phyloP scores from a whole-genome alignment of 2,888 invertebrate species.

The Nomada fabriciana region DNA sequence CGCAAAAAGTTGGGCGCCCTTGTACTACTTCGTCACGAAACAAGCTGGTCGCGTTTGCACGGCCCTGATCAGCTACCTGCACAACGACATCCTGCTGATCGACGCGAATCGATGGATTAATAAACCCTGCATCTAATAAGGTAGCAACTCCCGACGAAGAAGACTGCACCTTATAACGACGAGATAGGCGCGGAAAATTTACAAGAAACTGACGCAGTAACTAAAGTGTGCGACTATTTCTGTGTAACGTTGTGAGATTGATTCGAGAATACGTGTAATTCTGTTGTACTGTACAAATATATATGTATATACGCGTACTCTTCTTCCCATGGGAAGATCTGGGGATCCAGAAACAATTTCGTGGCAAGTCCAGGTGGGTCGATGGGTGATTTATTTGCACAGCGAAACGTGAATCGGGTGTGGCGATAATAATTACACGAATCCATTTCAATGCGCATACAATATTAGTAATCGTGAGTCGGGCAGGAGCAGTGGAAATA shows the following conservation, averaged over 20 bases:
- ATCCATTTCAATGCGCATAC: not conserved
- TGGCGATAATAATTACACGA: constrained; percentile 27
- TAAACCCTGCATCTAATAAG: constrained; percentile 19
- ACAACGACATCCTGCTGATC: constrained; percentile 48
- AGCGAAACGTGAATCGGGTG: constrained; percentile 5
- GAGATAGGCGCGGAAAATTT: no score
- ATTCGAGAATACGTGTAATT: not conserved
- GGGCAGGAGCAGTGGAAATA: no score
- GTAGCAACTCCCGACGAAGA: not conserved
- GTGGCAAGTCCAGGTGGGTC: constrained; percentile 53
- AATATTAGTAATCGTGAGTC: no score
- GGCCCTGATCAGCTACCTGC: constrained; percentile 71
- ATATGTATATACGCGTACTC: not conserved
- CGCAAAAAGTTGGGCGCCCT: constrained; percentile 67
- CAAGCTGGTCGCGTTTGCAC: constrained; percentile 51
- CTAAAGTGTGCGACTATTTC: not conserved
- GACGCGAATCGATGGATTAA: constrained; percentile 10
- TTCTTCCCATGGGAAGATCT: constrained; percentile 17
- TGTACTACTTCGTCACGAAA: constrained; percentile 68
- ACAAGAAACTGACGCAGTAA: no score
- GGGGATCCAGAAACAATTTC: constrained; percentile 29
- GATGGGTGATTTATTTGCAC: constrained; percentile 2
- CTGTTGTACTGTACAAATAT: not conserved
- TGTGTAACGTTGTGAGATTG: not conserved
- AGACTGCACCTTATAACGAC: no score